These are phyloP conservation scores for Syrmaticus mikado DNA, from an alignment of 2,113 vertebrate genomes.

Conservation along the genomic window DNA sequence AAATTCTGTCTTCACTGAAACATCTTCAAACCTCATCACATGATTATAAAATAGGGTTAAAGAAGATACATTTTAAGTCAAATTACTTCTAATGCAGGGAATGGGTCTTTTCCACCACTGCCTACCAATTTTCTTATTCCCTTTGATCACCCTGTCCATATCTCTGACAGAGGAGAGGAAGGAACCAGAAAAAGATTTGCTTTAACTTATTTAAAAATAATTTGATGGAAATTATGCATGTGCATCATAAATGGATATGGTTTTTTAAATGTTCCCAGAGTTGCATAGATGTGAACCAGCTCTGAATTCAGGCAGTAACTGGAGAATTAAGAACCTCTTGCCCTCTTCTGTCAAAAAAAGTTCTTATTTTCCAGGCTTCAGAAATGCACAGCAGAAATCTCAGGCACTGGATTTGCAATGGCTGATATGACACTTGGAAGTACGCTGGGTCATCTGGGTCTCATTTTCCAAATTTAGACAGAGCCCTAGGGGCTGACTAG, in stretches of 20 bases:
- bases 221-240: background rate
- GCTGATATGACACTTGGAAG: conserved; percentile 50
- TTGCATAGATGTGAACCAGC: background rate
- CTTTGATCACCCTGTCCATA: background rate
- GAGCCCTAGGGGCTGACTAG: conserved; percentile 19
- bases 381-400: background rate
- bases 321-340: background rate
- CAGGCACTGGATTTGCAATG: background rate
- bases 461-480: conserved; percentile 27
- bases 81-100: background rate
- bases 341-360: background rate
- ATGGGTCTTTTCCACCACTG: background rate
- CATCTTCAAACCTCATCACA: background rate
- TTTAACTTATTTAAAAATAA: background rate
- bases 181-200: background rate
- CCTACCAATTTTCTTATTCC: background rate
- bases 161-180: background rate
- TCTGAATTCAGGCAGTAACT: background rate
- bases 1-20: background rate
- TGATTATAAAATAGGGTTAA: background rate
- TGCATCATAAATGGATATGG: background rate
- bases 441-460: conserved; percentile 26
- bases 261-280: background rate
- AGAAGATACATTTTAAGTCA: background rate
- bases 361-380: conserved; percentile 13